A percentile compares a stretch with the other conserved stretches of the same genome.
phyloP scores from a whole-genome alignment of 1,140 invertebrate genomes.

The Drosophila sturtevanti region DNA sequence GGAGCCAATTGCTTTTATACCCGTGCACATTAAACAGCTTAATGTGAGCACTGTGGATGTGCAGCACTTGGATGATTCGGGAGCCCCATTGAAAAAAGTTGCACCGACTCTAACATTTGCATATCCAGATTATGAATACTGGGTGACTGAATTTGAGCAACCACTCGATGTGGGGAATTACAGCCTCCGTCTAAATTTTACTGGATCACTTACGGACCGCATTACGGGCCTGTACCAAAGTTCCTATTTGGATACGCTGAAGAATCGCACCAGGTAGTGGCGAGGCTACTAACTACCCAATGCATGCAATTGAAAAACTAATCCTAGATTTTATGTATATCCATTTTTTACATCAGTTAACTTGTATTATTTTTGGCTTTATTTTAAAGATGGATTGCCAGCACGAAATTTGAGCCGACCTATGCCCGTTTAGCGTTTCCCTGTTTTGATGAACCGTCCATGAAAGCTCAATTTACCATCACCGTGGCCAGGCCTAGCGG shows the following conservation, averaged over 20 bases:
- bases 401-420: conserved; percentile 96
- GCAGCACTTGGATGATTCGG: conserved; percentile 54
- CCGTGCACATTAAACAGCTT: conserved; percentile 87
- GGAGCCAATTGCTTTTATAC: conserved; percentile 85
- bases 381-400: conserved; percentile 89
- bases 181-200: conserved; percentile 86
- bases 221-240: conserved; percentile 92
- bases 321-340: neutral
- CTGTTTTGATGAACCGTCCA: conserved; percentile 97
- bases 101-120: conserved; percentile 82
- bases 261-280: conserved; percentile 85
- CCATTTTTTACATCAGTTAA: neutral
- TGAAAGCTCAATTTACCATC: conserved; percentile 94
- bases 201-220: conserved; percentile 86
- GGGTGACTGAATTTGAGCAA: conserved; percentile 85
- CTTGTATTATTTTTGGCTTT: neutral
- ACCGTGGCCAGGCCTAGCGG: conserved; percentile 88
- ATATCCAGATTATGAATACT: conserved; percentile 86
- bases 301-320: conserved; percentile 26
- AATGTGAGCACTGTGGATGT: conserved; percentile 66
- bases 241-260: conserved; percentile 86
- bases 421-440: conserved; percentile 96
- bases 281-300: conserved; percentile 28
- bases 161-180: conserved; percentile 86
- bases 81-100: conserved; percentile 44